Conservation (phyloP, 2,113 vertebrate species). For the Chiloscyllium plagiosum region DNA sequence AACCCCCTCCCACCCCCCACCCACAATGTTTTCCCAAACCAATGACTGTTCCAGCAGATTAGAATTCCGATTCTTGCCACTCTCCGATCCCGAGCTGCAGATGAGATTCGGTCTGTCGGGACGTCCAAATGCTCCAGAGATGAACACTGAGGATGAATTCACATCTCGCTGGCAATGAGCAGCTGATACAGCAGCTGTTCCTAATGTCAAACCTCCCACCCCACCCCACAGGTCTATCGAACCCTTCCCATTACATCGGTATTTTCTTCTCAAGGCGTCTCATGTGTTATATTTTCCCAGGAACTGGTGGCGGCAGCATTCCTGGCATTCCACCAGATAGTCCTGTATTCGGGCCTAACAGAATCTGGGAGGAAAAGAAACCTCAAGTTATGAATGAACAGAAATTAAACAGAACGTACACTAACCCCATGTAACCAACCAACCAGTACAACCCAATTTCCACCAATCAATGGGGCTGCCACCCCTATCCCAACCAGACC, state of each 20-base stretch:
- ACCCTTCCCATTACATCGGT: neutral
- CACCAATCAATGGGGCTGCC: too few species aligned
- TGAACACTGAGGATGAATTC: neutral
- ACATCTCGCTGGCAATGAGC: neutral
- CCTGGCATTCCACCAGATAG: constrained; percentile 87
- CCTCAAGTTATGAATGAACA: constrained; percentile 41
- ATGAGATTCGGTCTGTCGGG: neutral
- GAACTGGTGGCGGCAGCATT: constrained; percentile 73
- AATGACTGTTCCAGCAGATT: neutral
- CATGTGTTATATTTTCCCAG: constrained; percentile 76
- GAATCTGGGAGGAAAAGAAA: constrained; percentile 61
- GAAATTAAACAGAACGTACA: neutral
- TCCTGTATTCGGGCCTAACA: constrained; percentile 89
- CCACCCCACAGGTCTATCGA: neutral
- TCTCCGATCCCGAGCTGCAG: neutral
- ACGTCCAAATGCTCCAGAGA: neutral
- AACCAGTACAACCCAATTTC: neutral
- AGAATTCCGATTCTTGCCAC: too few species aligned
- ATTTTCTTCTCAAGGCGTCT: neutral
- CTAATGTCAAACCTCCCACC: neutral
- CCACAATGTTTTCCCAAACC: neutral
- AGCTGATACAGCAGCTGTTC: neutral
- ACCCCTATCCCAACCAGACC: too few species aligned
- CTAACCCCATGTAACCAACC: too few species aligned
- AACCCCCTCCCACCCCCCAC: neutral